A percentile compares a stretch with the other conserved stretches of the same genome.
Evolutionary conservation across 2,888 invertebrate genomes (phyloP).

Genomic region (Deilephila porcellus): DNA sequence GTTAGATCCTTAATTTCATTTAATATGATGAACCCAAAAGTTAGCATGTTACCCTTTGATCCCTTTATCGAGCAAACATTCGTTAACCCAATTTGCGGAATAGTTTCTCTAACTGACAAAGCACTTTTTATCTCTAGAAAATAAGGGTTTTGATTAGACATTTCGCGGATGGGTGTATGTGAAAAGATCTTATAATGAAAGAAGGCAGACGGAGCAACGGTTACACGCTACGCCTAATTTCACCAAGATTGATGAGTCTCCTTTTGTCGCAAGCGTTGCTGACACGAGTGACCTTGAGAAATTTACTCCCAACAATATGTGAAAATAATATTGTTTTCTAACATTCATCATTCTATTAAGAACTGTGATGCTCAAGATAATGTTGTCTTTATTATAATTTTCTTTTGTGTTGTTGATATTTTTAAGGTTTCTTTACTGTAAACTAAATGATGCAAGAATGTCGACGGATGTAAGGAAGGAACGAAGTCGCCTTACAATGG

Average conservation of each 20-base stretch:
- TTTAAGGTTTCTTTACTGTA: too few relatives aligned
- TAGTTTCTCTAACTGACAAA: neutral
- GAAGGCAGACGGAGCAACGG: neutral
- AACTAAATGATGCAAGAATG: too few relatives aligned
- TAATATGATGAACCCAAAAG: constrained; percentile 6
- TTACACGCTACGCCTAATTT: neutral
- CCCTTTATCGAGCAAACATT: neutral
- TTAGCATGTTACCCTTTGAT: constrained; percentile 1
- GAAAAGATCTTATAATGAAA: neutral
- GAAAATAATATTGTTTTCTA: neutral
- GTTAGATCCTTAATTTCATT: neutral
- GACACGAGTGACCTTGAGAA: neutral
- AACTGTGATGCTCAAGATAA: neutral
- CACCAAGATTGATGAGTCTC: neutral
- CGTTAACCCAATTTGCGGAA: neutral
- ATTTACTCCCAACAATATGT: neutral
- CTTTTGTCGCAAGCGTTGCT: neutral
- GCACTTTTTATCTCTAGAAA: neutral
- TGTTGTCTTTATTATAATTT: neutral
- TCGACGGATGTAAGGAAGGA: too few relatives aligned
- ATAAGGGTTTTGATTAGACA: neutral
- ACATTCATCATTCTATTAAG: neutral
- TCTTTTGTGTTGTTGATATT: neutral
- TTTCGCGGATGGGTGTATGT: neutral
- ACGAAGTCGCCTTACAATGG: too few relatives aligned